phyloP scores from a whole-genome alignment of 2,888 invertebrate species.

The Ornithoptera priamus region DNA sequence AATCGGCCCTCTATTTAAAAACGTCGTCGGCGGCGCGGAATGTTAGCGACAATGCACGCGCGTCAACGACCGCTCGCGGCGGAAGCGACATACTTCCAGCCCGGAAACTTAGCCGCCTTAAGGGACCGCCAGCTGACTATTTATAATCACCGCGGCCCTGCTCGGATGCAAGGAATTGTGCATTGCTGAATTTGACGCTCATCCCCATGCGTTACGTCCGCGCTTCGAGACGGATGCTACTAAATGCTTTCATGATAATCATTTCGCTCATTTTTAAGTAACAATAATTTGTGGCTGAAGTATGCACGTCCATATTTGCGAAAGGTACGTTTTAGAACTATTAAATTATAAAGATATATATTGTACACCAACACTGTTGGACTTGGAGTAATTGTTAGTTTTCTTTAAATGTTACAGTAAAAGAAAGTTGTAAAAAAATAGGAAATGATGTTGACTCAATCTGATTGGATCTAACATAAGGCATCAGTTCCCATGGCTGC shows the following conservation, averaged over 20 bases:
- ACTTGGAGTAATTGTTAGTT: neutral
- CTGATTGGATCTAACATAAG: constrained; percentile 14
- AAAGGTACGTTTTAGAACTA: no score
- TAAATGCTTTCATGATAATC: neutral
- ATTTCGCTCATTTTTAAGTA: neutral
- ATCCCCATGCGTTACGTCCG: constrained; percentile 39
- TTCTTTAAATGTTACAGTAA: neutral
- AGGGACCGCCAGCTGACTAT: constrained; percentile 72
- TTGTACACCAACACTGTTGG: no score
- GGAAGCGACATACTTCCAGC: constrained; percentile 79
- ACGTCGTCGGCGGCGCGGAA: constrained; percentile 68
- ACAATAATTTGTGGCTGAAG: neutral
- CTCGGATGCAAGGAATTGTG: constrained; percentile 53
- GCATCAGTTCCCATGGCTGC: constrained; percentile 49
- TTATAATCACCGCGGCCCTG: constrained; percentile 59
- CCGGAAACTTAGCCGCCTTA: constrained; percentile 77
- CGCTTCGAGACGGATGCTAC: neutral
- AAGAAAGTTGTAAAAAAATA: neutral
- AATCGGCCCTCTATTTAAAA: constrained; percentile 78
- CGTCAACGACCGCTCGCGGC: constrained; percentile 77
- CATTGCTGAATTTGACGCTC: constrained; percentile 59
- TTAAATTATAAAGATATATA: no score
- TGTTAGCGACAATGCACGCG: constrained; percentile 69
- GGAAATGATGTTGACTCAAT: constrained; percentile 19
- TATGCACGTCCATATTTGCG: neutral